phyloP scores from a whole-genome alignment of 2,888 invertebrate genomes.

The Ptychoptera albimana region DNA sequence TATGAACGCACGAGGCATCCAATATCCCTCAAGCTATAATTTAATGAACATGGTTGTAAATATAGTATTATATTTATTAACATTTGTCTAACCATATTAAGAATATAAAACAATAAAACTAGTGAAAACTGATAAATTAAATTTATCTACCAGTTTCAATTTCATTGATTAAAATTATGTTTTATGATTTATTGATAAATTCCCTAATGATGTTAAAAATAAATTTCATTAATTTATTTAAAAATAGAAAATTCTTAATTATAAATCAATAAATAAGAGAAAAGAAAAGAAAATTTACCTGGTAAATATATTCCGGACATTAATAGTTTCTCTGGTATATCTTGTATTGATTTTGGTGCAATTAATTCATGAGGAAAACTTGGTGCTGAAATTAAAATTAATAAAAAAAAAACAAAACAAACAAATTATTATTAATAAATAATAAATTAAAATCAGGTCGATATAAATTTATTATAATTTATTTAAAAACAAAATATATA shows the following conservation, averaged over 20 bases:
- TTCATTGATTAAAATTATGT: background rate
- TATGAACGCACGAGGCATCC: no score
- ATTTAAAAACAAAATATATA: no score
- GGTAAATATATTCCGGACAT: slow-evolving; percentile 52
- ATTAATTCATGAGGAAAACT: slow-evolving; percentile 32
- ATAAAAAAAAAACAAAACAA: slow-evolving; percentile 6
- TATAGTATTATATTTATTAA: no score
- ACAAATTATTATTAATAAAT: background rate
- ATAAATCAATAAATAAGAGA: background rate
- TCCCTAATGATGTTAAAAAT: background rate
- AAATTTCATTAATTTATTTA: background rate
- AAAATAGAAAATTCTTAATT: background rate
- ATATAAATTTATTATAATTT: no score
- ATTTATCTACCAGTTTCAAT: no score
- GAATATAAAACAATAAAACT: no score
- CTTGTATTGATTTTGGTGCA: slow-evolving; percentile 43
- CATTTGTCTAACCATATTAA: no score
- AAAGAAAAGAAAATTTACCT: slow-evolving; percentile 32
- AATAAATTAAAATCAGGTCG: no score
- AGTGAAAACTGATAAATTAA: no score
- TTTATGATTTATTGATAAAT: background rate
- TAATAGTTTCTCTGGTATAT: slow-evolving; percentile 47
- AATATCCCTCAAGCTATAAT: no score
- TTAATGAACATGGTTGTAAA: no score
- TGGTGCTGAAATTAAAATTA: slow-evolving; percentile 12